Evolutionary conservation across 2,888 invertebrate species (phyloP).

Genomic region (Meandrusa payeni): DNA sequence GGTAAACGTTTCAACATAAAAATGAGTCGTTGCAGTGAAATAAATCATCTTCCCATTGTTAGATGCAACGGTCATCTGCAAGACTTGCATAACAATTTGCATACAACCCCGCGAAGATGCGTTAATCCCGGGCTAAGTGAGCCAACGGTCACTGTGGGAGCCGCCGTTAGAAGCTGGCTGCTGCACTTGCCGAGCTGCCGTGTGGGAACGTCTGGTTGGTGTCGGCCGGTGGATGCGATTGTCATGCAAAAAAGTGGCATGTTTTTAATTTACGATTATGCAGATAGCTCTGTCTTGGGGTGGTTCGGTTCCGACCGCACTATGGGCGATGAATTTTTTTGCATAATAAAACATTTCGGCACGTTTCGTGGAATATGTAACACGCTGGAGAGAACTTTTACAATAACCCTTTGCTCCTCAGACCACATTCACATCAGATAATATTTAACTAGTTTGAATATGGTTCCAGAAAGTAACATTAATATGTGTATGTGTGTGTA

Average conservation of each 20-base stretch:
- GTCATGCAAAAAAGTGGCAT: slow-evolving; percentile 53
- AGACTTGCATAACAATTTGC: slow-evolving; percentile 49
- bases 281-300: slow-evolving; percentile 44
- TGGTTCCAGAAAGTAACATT: too few relatives aligned
- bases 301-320: slow-evolving; percentile 35
- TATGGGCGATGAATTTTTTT: slow-evolving; percentile 45
- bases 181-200: slow-evolving; percentile 62
- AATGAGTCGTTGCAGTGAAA: slow-evolving; percentile 4
- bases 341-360: slow-evolving; percentile 32
- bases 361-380: neutral
- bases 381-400: neutral
- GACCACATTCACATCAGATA: too few relatives aligned
- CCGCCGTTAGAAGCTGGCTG: slow-evolving; percentile 51
- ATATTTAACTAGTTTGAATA: too few relatives aligned
- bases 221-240: slow-evolving; percentile 43
- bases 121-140: slow-evolving; percentile 37
- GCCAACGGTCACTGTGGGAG: slow-evolving; percentile 47
- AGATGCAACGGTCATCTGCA: slow-evolving; percentile 42
- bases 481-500: too few relatives aligned
- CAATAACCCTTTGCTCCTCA: too few relatives aligned
- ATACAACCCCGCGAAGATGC: slow-evolving; percentile 51
- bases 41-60: slow-evolving; percentile 17
- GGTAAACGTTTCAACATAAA: neutral
- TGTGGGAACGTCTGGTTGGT: slow-evolving; percentile 51
- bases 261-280: slow-evolving; percentile 67